A percentile compares a stretch with the other conserved stretches of the same genome.
Conservation (phyloP, 2,113 vertebrate species). For the Chunga burmeisteri region DNA sequence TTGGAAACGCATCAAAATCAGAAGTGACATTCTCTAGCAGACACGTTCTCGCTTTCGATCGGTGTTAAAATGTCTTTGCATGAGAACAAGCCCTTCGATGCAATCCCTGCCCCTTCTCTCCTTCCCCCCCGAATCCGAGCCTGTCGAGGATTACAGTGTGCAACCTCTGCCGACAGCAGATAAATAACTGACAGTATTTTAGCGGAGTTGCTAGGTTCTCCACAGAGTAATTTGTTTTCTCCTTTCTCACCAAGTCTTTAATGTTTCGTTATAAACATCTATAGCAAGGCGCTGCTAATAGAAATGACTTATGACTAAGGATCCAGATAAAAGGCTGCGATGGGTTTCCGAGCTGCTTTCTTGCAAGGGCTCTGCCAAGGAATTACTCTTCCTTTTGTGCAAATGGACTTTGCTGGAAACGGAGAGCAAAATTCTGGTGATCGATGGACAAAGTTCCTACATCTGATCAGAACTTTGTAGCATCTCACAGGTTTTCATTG, state of each 20-base stretch:
- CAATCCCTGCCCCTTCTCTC: slow-evolving; percentile 42
- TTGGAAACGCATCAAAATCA: slow-evolving; percentile 36
- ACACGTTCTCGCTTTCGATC: slow-evolving; percentile 50
- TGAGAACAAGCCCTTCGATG: slow-evolving; percentile 50
- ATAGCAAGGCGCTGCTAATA: slow-evolving; percentile 27
- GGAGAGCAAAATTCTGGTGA: neutral
- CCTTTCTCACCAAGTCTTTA: slow-evolving; percentile 58
- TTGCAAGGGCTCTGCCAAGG: neutral
- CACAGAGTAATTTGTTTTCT: slow-evolving; percentile 71
- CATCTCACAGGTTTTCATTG: neutral
- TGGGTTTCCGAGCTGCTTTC: slow-evolving; percentile 13
- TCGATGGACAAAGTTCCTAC: neutral
- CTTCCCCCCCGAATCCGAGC: neutral
- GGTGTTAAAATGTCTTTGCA: slow-evolving; percentile 59
- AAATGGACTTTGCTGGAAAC: neutral
- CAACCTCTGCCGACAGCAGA: slow-evolving; percentile 68
- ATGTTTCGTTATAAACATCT: slow-evolving; percentile 66
- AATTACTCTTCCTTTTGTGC: neutral
- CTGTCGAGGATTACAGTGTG: slow-evolving; percentile 52
- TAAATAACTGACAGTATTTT: slow-evolving; percentile 69
- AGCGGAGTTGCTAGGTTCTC: slow-evolving; percentile 65
- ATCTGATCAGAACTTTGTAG: neutral
- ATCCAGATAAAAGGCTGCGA: neutral
- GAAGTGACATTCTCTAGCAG: slow-evolving; percentile 50
- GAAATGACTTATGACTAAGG: slow-evolving; percentile 57